Percentiles rank a stretch among this genome's conserved stretches.
Conservation (phyloP, 2,888 invertebrate genomes). For the Chymomyza fuscimana region DNA sequence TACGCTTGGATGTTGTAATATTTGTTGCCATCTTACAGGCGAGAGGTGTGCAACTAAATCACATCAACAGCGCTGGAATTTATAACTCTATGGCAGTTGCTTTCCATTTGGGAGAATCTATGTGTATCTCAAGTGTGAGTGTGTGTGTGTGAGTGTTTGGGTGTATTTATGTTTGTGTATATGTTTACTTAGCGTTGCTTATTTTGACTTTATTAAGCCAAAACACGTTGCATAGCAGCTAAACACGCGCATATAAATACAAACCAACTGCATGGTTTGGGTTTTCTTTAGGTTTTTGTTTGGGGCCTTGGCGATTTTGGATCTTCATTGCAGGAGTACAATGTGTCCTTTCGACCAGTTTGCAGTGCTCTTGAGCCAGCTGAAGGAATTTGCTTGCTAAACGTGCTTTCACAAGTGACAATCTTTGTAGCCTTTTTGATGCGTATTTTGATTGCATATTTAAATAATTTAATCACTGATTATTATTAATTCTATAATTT, state of each 20-base stretch:
- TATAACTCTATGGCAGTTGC: constrained; percentile 59
- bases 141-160: constrained; percentile 24
- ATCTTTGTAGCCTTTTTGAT: no score
- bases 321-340: neutral
- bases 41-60: constrained; percentile 73
- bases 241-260: constrained; percentile 64
- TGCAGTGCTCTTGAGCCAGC: no score
- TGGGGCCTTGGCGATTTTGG: neutral
- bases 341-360: no score
- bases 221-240: constrained; percentile 69
- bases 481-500: no score
- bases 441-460: no score
- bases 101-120: constrained; percentile 9
- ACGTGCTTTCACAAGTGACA: no score
- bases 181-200: constrained; percentile 66
- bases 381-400: no score
- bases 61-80: constrained; percentile 70
- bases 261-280: constrained; percentile 6
- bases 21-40: constrained; percentile 73
- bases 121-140: neutral
- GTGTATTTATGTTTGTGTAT: constrained; percentile 59
- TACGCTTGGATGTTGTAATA: constrained; percentile 45
- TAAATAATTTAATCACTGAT: no score
- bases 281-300: neutral
- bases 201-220: constrained; percentile 72